A percentile compares a stretch with the other conserved stretches of the same genome.
Conservation (phyloP, 92 coral and sea anemone genomes). For the Epizoanthus stellaris region DNA sequence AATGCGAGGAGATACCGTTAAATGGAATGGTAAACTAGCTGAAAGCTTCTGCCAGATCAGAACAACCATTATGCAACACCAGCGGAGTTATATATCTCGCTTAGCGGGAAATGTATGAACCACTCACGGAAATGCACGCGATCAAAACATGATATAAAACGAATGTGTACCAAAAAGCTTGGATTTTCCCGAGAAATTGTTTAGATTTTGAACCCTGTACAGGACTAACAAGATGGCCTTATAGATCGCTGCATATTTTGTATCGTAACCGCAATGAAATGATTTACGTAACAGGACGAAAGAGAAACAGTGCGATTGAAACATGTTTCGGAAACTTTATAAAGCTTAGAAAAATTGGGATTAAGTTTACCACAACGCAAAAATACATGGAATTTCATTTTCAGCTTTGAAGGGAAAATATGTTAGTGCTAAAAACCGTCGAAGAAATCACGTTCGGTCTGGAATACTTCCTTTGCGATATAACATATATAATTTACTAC, state of each 20-base stretch:
- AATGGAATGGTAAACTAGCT: background rate
- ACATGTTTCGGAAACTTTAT: background rate
- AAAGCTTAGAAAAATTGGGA: background rate
- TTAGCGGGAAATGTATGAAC: background rate
- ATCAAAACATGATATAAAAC: background rate
- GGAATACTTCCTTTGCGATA: too few relatives aligned
- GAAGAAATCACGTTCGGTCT: background rate
- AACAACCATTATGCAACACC: background rate
- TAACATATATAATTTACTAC: too few relatives aligned
- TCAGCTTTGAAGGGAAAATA: background rate
- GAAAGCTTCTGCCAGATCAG: background rate
- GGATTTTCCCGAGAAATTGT: background rate
- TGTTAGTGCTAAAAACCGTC: too few relatives aligned
- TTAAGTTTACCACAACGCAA: background rate
- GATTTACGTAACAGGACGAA: background rate
- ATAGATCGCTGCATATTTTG: too few relatives aligned
- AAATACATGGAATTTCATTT: background rate
- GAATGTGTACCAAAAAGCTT: background rate
- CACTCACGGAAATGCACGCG: constrained; percentile 8
- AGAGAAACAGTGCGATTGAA: background rate
- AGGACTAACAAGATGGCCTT: too few relatives aligned
- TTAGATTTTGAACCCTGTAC: background rate
- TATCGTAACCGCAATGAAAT: background rate
- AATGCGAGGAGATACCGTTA: background rate
- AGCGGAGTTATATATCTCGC: background rate